Base-by-base conservation (phyloP, 2,797 vertebrate genomes). In the Bovichtus variegatus region DNA sequence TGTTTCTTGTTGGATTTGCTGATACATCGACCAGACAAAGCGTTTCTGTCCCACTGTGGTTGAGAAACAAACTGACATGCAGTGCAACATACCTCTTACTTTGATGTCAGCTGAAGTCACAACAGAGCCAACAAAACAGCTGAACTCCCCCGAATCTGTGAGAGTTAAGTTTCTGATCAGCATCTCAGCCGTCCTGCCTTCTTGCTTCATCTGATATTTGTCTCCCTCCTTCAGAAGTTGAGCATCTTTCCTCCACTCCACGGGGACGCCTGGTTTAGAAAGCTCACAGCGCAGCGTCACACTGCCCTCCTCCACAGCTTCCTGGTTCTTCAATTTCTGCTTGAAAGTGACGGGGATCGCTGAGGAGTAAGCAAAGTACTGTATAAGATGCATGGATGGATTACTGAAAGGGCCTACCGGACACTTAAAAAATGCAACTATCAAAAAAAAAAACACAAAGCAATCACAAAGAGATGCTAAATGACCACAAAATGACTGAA, bases 261-360 rank as follows among this genome's bases (percentile, higher is more conserved):
- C 96, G 0, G 79, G 0, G 0, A 90, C 80, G 2, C 83, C 93
- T 1, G 93, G 9, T 79, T 95, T 97, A 3, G 96, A 97, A 34
- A 97, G 87, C 88, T 97, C 96, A 55, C 96, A 97, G 76, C 90
- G 93, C 62, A 94, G 85, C 0, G 82, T 91, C 66, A 91, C 55
- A 0, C 44, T 85, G 64, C 82, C 75, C 21, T 92, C 96, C 82
- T 96, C 96, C 74, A 95, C 88, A 0, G 82, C 95, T 70, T 97
- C 95, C 62, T 96, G 95, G 81, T 93, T 96, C 91, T 94, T 95
- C 47, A 97, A 78, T 2, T 93, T 94, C 78, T 96, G 92, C 9
- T 93, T 96, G 88, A 97, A 97, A 1, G 38, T 95, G 15, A 95
- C 90, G 18, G 96, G 96, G 78, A 96, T 89, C 13, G 94, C 97